A percentile compares a stretch with the other conserved stretches of the same genome.
These are phyloP conservation scores for Ditylenchus dipsaci DNA, from an alignment of 1,140 invertebrate species.

Conservation along the genomic window DNA sequence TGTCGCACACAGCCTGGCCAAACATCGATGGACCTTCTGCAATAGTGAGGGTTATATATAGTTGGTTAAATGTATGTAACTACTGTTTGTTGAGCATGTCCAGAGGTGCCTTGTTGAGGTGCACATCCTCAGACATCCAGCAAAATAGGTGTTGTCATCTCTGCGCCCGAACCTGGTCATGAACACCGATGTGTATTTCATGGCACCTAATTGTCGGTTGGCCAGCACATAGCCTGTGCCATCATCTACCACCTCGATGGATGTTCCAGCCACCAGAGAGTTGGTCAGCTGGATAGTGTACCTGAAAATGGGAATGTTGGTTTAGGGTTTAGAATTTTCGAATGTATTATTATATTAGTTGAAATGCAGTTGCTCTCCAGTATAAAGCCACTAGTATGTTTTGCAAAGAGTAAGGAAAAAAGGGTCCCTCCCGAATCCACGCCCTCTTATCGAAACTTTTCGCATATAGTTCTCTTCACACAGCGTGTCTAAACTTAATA, in stretches of 20 bases:
- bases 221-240: background rate
- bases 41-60: constrained; percentile 5
- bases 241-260: background rate
- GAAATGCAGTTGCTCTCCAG: too few relatives aligned
- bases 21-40: constrained; percentile 16
- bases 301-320: background rate
- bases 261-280: background rate
- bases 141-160: constrained; percentile 6
- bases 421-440: too few relatives aligned
- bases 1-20: constrained; percentile 16
- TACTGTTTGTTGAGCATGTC: constrained; percentile 9
- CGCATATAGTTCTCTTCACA: too few relatives aligned
- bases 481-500: too few relatives aligned
- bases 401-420: too few relatives aligned
- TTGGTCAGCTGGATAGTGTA: background rate
- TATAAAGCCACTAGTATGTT: too few relatives aligned
- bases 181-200: constrained; percentile 13
- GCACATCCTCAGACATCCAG: constrained; percentile 23
- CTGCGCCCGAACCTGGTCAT: constrained; percentile 18
- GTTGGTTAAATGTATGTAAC: background rate
- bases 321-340: background rate
- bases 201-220: background rate
- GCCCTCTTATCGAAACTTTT: too few relatives aligned
- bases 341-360: background rate
- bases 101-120: constrained; percentile 8